Evolutionary conservation across 2,113 vertebrate species (phyloP).

Genomic region (Nansenia antarctica): DNA sequence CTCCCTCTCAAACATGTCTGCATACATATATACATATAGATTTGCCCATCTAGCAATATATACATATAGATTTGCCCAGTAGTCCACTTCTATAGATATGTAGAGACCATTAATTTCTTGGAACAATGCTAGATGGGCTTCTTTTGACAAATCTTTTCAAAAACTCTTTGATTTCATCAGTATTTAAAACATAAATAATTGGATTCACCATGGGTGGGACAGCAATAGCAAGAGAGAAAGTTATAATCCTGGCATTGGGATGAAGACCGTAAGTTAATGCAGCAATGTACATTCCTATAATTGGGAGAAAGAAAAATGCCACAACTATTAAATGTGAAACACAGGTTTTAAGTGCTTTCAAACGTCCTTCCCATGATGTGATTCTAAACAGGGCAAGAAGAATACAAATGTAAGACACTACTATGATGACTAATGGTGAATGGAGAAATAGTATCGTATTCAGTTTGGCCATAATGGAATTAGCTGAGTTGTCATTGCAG

Average conservation of each 20-base stretch:
- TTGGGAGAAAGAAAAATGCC: slow-evolving; percentile 26
- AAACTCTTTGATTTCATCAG: slow-evolving; percentile 34
- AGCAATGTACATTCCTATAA: slow-evolving; percentile 10
- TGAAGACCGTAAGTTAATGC: slow-evolving; percentile 1
- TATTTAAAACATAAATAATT: slow-evolving; percentile 46
- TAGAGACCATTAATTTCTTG: not conserved
- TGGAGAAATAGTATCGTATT: slow-evolving; percentile 7
- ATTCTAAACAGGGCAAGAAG: slow-evolving; percentile 39
- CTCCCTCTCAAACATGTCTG: too few species aligned
- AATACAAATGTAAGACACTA: slow-evolving; percentile 26
- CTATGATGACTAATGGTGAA: slow-evolving; percentile 35
- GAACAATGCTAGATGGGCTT: not conserved
- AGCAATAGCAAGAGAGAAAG: slow-evolving; percentile 21
- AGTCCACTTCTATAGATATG: too few species aligned
- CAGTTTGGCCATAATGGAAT: slow-evolving; percentile 9
- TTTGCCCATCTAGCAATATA: too few species aligned
- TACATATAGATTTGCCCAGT: too few species aligned
- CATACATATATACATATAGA: too few species aligned
- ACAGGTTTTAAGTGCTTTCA: slow-evolving; percentile 46
- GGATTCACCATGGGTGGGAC: slow-evolving; percentile 46
- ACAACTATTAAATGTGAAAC: slow-evolving; percentile 34
- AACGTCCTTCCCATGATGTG: slow-evolving; percentile 28
- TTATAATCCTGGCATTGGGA: slow-evolving; percentile 37
- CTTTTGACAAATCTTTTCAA: slow-evolving; percentile 3
- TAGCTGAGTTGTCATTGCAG: slow-evolving; percentile 37